Evolutionary conservation across 1,140 invertebrate species (phyloP), one percentile per base, ranked within the genome.

Genomic region (Idris sp.): DNA sequence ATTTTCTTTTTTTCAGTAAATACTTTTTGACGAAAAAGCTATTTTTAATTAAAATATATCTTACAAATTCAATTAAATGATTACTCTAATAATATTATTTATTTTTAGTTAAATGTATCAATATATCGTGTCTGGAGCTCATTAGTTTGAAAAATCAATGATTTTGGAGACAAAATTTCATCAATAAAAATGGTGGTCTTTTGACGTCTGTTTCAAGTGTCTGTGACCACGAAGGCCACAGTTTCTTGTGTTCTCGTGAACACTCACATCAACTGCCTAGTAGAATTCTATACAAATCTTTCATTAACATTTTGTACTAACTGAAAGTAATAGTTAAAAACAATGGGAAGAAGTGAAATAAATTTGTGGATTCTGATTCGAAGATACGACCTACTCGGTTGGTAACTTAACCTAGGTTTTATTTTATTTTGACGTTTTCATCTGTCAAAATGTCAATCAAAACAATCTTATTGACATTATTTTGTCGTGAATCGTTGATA

Each of bases 321-420:
- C 19, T 43, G 7, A 28, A 49, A 30, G 58, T 61, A 58, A 41
- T 65, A 48, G n/a, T n/a, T n/a, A n/a, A 41, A 33, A 54, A 71
- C 18, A 41, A 85, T 85, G 81, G 79, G 81, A 58, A 81, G 81
- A 59, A 82, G 74, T 36, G 78, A 82, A 78, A 81, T 79, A 58
- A 78, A 36, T 48, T 67, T 81, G 28, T 85, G 83, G 82, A 76
- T 83, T 19, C 56, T 78, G 25, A 78, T 85, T 36, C 80, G 80
- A 19, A 71, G 81, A 78, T 84, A 79, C 46, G 80, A 83, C 76
- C 67, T 76, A 35, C 65, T 83, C 28, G 82, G 84, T 85, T 79
- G 78, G 76, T 77, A 58, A 68, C 53, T 59, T 71, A 62, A 65
- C 74, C 48, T 74, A 58, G 26, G 33, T 26, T 9, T 48, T 18